phyloP scores from a whole-genome alignment of 1,140 invertebrate species.

The Drosophila ananassae region DNA sequence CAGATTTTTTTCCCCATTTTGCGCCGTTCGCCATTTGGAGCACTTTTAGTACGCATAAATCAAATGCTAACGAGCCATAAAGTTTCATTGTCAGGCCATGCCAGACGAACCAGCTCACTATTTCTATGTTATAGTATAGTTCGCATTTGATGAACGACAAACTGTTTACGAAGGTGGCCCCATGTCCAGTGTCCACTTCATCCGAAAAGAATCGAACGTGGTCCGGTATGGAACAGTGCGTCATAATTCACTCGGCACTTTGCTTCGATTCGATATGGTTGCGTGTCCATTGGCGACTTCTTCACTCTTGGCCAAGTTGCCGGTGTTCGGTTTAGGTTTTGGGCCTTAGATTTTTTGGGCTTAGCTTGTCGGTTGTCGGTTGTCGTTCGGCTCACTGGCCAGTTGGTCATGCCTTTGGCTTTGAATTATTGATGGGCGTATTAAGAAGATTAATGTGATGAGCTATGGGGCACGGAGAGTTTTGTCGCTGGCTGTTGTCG shows the following conservation, averaged over 20 bases:
- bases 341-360: constrained; percentile 13
- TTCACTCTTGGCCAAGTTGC: constrained; percentile 58
- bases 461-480: constrained; percentile 66
- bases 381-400: constrained; percentile 20
- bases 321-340: constrained; percentile 4
- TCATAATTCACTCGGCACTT: constrained; percentile 79
- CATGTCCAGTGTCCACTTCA: constrained; percentile 28
- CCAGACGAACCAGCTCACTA: constrained; percentile 52
- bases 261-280: constrained; percentile 50
- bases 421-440: constrained; percentile 83
- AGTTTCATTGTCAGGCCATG: constrained; percentile 67
- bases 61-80: constrained; percentile 73
- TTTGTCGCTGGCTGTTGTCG: constrained; percentile 72
- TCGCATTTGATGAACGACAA: constrained; percentile 76
- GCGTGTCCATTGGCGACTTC: constrained; percentile 62
- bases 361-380: constrained; percentile 2
- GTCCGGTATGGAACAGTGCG: constrained; percentile 51
- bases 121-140: constrained; percentile 73
- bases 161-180: constrained; percentile 63
- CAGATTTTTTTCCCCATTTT: constrained; percentile 5
- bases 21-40: constrained; percentile 7
- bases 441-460: constrained; percentile 83
- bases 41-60: constrained; percentile 55
- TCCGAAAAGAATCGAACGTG: constrained; percentile 38
- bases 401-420: constrained; percentile 75